A percentile compares a stretch with the other conserved stretches of the same genome.
These are phyloP conservation scores for Semnornis frantzii DNA, from an alignment of 2,113 vertebrate species.

Conservation along the genomic window DNA sequence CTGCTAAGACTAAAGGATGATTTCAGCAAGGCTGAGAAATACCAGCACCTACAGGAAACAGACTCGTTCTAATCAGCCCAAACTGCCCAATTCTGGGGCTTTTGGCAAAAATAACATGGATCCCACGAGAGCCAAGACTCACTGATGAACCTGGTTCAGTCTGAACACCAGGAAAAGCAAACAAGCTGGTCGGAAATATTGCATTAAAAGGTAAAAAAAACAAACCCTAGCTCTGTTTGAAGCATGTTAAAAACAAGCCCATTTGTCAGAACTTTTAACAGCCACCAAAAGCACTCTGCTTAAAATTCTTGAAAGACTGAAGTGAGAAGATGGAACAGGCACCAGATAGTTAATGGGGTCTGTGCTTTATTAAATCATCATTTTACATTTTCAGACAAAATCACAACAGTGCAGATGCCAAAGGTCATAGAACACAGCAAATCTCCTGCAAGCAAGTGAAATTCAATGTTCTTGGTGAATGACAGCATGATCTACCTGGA, in stretches of 20 bases:
- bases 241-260: not conserved
- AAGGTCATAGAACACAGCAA: not conserved
- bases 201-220: not conserved
- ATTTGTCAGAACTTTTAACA: not conserved
- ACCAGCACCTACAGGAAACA: not conserved
- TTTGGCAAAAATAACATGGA: not conserved
- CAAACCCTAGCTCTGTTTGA: rapidly evolving
- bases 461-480: not conserved
- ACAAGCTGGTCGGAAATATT: not conserved
- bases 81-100: not conserved
- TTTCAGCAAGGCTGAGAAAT: not conserved
- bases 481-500: not conserved
- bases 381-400: not conserved
- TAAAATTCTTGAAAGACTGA: not conserved
- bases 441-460: not conserved
- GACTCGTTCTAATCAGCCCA: not conserved
- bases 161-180: not conserved
- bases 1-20: not conserved
- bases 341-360: rapidly evolving
- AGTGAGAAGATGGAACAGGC: not conserved
- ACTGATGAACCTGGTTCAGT: not conserved
- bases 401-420: not conserved
- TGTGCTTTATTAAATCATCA: not conserved
- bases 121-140: not conserved
- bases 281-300: not conserved